Evolutionary conservation across 2,888 invertebrate species (phyloP).

Genomic region (Chloromyia formosa): DNA sequence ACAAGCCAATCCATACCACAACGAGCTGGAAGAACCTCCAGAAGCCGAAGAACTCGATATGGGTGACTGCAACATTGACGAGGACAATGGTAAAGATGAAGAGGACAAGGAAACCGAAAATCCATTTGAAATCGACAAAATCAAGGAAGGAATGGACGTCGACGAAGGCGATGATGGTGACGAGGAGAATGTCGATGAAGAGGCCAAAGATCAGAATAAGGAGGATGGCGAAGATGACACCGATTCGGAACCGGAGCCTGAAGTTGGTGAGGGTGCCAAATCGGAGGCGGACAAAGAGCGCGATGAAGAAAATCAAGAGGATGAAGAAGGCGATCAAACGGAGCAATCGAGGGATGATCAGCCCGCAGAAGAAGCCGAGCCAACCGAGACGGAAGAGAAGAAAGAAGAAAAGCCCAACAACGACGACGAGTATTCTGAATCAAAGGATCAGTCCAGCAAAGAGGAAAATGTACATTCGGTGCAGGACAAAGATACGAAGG

Average conservation of each 20-base stretch:
- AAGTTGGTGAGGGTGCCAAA: slow-evolving; percentile 63
- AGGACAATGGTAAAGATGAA: slow-evolving; percentile 70
- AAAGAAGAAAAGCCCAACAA: too few relatives aligned
- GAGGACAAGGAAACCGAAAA: slow-evolving; percentile 71
- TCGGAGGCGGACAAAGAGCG: slow-evolving; percentile 65
- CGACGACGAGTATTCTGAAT: slow-evolving; percentile 55
- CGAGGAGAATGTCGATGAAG: slow-evolving; percentile 64
- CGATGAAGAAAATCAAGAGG: slow-evolving; percentile 63
- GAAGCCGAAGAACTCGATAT: slow-evolving; percentile 89
- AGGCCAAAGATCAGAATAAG: slow-evolving; percentile 65
- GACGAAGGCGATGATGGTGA: slow-evolving; percentile 55
- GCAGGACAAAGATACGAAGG: slow-evolving; percentile 53
- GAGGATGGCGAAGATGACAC: slow-evolving; percentile 67
- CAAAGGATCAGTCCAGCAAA: slow-evolving; percentile 60
- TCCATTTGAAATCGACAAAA: slow-evolving; percentile 85
- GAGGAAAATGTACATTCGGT: slow-evolving; percentile 63
- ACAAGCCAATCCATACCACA: slow-evolving; percentile 82
- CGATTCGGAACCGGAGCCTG: slow-evolving; percentile 67
- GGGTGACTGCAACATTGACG: slow-evolving; percentile 87
- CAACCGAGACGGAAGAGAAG: slow-evolving; percentile 56
- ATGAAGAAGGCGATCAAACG: slow-evolving; percentile 56
- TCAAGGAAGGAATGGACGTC: slow-evolving; percentile 69
- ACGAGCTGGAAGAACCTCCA: slow-evolving; percentile 77
- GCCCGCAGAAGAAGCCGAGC: slow-evolving; percentile 69
- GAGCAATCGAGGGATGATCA: slow-evolving; percentile 65